These are phyloP conservation scores for Trichogramma pretiosum DNA, from an alignment of 1,140 invertebrate species.

Conservation along the genomic window DNA sequence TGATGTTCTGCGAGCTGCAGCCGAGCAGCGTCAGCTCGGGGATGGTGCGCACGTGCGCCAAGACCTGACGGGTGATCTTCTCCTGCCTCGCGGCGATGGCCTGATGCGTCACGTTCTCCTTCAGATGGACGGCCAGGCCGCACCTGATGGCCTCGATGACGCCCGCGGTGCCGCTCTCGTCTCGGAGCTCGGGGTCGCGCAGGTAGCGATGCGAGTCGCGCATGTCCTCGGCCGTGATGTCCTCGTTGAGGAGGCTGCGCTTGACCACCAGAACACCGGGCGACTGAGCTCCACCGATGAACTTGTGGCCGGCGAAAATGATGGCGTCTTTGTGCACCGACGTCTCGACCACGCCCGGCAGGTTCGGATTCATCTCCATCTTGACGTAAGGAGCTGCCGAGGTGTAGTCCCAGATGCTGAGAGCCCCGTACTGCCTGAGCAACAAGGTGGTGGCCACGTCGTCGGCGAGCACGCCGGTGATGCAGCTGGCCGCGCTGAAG, in stretches of 20 bases:
- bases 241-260: slow-evolving; percentile 45
- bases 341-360: slow-evolving; percentile 56
- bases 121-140: slow-evolving; percentile 78
- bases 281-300: slow-evolving; percentile 81
- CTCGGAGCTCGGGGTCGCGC: slow-evolving; percentile 52
- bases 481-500: slow-evolving; percentile 79
- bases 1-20: slow-evolving; percentile 52
- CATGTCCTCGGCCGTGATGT: slow-evolving; percentile 37
- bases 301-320: slow-evolving; percentile 86
- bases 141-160: slow-evolving; percentile 77
- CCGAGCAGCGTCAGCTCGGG: slow-evolving; percentile 74
- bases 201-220: slow-evolving; percentile 39
- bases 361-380: slow-evolving; percentile 79
- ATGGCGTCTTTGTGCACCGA: slow-evolving; percentile 80
- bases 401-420: slow-evolving; percentile 87
- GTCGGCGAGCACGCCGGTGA: slow-evolving; percentile 81
- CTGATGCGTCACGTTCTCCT: slow-evolving; percentile 66
- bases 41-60: slow-evolving; percentile 63
- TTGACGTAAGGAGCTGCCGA: slow-evolving; percentile 71
- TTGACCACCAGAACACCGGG: slow-evolving; percentile 58
- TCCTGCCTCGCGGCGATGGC: slow-evolving; percentile 67
- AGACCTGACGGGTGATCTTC: slow-evolving; percentile 63
- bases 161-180: slow-evolving; percentile 78
- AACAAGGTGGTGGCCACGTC: slow-evolving; percentile 73
- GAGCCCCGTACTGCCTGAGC: slow-evolving; percentile 72